These are phyloP conservation scores for Drosophila pseudotalamancana DNA, from an alignment of 2,888 invertebrate species.

Conservation along the genomic window DNA sequence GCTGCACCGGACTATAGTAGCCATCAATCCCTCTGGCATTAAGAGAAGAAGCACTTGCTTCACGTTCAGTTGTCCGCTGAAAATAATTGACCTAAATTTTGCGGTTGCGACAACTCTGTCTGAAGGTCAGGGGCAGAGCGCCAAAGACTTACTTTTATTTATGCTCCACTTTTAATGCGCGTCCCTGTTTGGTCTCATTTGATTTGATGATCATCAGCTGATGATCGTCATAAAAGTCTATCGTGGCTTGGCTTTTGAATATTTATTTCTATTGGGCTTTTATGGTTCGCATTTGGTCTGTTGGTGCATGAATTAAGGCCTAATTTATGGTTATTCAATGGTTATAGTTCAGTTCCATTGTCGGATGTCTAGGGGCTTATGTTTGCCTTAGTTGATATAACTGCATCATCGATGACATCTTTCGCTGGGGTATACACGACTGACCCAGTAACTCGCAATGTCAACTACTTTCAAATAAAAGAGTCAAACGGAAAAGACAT, in stretches of 20 bases:
- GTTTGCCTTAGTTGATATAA: slow-evolving; percentile 17
- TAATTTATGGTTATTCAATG: slow-evolving; percentile 34
- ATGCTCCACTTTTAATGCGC: slow-evolving; percentile 31
- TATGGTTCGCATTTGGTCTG: slow-evolving; percentile 61
- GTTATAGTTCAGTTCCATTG: slow-evolving; percentile 7
- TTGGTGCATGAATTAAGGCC: slow-evolving; percentile 33
- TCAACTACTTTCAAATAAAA: slow-evolving; percentile 73
- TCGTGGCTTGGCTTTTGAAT: slow-evolving; percentile 56
- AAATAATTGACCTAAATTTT: slow-evolving; percentile 73
- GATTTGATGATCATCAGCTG: slow-evolving; percentile 2
- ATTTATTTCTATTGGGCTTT: slow-evolving; percentile 29
- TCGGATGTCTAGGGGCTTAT: slow-evolving; percentile 9
- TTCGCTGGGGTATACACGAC: slow-evolving; percentile 16
- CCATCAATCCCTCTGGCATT: slow-evolving; percentile 63
- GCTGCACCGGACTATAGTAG: slow-evolving; percentile 6
- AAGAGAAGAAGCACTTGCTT: slow-evolving; percentile 54
- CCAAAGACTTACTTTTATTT: slow-evolving; percentile 37
- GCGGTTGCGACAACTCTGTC: slow-evolving; percentile 54
- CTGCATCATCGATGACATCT: slow-evolving; percentile 13
- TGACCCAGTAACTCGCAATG: slow-evolving; percentile 59
- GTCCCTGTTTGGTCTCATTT: slow-evolving; percentile 13
- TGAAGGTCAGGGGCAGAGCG: slow-evolving; percentile 42
- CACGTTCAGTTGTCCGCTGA: slow-evolving; percentile 43
- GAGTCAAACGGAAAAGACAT: slow-evolving; percentile 12
- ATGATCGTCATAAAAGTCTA: slow-evolving; percentile 16